phyloP scores from a whole-genome alignment of 2,797 vertebrate species.

The Pempheris klunzingeri region DNA sequence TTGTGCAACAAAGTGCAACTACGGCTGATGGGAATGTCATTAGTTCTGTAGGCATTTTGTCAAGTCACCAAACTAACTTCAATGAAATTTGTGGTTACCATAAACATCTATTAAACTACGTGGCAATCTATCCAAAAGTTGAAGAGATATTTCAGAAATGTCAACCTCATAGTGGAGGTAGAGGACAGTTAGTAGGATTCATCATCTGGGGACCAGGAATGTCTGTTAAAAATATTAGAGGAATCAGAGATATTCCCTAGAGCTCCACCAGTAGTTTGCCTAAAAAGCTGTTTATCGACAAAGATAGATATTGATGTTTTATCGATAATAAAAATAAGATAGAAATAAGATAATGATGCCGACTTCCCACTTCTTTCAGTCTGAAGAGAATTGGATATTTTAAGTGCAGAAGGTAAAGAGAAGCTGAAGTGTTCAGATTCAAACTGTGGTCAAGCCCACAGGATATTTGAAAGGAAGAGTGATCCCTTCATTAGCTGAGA shows the following conservation, averaged over 20 bases:
- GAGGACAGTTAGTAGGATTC: too few relatives aligned
- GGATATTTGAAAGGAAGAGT: conserved; percentile 32
- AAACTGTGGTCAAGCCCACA: not conserved
- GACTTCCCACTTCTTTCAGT: conserved; percentile 2
- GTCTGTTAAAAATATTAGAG: too few relatives aligned
- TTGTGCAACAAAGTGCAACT: not conserved
- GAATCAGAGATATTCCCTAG: not conserved
- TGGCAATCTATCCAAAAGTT: not conserved
- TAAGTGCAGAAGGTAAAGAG: conserved; percentile 16
- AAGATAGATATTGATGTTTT: not conserved
- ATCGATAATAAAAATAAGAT: not conserved
- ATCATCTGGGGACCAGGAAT: too few relatives aligned
- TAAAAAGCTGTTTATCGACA: not conserved
- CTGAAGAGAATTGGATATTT: conserved; percentile 1
- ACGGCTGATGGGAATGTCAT: not conserved
- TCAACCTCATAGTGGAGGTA: too few relatives aligned
- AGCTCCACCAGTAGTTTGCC: rapidly evolving
- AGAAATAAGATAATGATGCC: not conserved
- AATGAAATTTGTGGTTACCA: too few relatives aligned
- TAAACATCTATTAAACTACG: not conserved
- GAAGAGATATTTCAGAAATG: too few relatives aligned
- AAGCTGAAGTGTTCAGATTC: conserved; percentile 10
- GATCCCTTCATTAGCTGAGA: conserved; percentile 48
- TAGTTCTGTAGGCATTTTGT: not conserved
- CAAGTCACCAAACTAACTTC: too few relatives aligned